phyloP scores from a whole-genome alignment of 1,140 invertebrate species.

The Dufourea novaeangliae region DNA sequence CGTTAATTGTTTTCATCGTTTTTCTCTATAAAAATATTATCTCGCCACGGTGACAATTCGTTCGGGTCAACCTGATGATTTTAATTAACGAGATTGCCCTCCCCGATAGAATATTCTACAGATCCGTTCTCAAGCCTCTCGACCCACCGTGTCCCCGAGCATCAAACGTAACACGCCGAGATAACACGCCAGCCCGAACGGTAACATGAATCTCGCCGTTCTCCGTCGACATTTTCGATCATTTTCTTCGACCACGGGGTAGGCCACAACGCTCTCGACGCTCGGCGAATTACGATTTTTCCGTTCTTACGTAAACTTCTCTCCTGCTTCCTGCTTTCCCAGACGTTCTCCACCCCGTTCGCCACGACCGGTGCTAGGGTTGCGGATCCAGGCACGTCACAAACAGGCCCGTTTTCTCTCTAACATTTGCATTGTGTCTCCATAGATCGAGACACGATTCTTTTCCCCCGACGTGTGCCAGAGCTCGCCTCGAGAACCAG shows the following conservation, averaged over 20 bases:
- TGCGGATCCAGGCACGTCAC: constrained; percentile 2
- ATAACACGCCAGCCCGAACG: background rate
- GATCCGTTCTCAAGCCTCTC: background rate
- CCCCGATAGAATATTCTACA: background rate
- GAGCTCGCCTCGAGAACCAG: constrained; percentile 63
- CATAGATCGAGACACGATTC: constrained; percentile 46
- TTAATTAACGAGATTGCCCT: constrained; percentile 4
- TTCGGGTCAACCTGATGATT: too few relatives aligned
- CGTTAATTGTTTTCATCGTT: too few relatives aligned
- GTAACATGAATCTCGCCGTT: background rate
- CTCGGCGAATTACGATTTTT: background rate
- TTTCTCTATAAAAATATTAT: too few relatives aligned
- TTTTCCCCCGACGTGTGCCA: constrained; percentile 34
- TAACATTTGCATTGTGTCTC: constrained; percentile 61
- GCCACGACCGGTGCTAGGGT: constrained; percentile 1
- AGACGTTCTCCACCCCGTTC: constrained; percentile 9
- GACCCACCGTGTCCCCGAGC: background rate
- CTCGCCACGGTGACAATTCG: too few relatives aligned
- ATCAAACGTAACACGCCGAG: constrained; percentile 2
- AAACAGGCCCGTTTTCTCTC: constrained; percentile 49
- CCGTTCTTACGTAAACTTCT: constrained; percentile 15
- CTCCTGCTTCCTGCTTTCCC: constrained; percentile 22
- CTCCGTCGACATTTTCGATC: background rate
- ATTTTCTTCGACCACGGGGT: background rate
- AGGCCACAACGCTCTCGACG: background rate